Evolutionary conservation across 2,113 vertebrate species (phyloP), one percentile per base, ranked within the genome.

Genomic region (Halcyon senegalensis): DNA sequence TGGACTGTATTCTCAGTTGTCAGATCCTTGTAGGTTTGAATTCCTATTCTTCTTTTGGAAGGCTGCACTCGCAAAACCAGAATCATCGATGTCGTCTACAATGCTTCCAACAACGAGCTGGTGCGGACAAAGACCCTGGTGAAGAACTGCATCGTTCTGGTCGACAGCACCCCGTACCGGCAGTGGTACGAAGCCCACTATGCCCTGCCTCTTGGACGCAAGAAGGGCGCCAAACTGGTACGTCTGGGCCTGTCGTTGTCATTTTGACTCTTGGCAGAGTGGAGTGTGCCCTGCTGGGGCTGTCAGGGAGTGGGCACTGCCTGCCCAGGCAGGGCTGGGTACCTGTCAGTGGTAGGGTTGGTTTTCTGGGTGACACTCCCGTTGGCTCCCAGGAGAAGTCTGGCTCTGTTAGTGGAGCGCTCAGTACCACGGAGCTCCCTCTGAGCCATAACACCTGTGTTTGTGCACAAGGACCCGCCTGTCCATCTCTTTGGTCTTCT

Each of bases 101-200:
- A 99, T 3, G 99, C 99, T 25, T 99, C 99, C 81, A 99, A 99
- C 98, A 99, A 99, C 0, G 99, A 99, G 92, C 98, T 99, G 97
- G 99, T 99, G 95, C 98, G 99, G 96, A 99, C 99, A 68, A 99
- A 99, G 97, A 99, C 99, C 33, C 97, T 99, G 97, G 99, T 99
- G 97, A 99, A 99, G 98, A 99, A 99, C 94, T 99, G 99, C 96
- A 98, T 99, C 2, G 98, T 99, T 63, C 99, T 99, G 2, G 74
- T 99, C 2, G 99, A 99, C 97, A 99, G 99, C 96, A 98, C 99
- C 46, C 99, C 99, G 0, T 99, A 98, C 98, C 98, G 99, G 70
- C 99, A 99, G 98, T 99, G 99, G 99, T 99, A 99, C 17, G 99
- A 99, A 97, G 98, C 99, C 35, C 99, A 99, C 98, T 99, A 99